Evolutionary conservation across 2,797 vertebrate genomes (phyloP).

Genomic region (Rhinatrema bivittatum): DNA sequence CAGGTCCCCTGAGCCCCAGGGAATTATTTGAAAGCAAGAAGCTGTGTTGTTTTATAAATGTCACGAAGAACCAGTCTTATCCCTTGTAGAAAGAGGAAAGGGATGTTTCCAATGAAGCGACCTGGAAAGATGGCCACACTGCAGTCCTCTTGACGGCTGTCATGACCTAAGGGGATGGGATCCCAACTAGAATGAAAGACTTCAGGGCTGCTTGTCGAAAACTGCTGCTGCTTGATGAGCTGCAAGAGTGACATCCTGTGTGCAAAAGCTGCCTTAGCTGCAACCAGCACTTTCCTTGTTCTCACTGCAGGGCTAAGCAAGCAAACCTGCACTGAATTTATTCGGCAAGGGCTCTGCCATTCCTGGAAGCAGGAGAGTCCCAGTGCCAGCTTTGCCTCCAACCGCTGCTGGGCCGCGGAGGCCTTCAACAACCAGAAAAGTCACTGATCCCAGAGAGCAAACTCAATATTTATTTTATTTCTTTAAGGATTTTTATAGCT

Average conservation of each 20-base stretch:
- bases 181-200: no score
- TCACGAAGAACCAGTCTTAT: no score
- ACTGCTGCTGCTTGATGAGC: slow-evolving; percentile 42
- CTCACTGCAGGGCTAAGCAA: slow-evolving; percentile 19
- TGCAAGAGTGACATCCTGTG: slow-evolving; percentile 50
- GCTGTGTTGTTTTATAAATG: slow-evolving; percentile 29
- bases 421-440: no score
- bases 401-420: no score
- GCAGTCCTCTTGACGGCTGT: slow-evolving; percentile 22
- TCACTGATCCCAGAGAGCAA: no score
- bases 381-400: no score
- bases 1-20: no score
- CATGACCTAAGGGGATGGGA: slow-evolving; percentile 35
- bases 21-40: slow-evolving; percentile 38
- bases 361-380: no score
- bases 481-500: no score
- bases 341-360: no score
- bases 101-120: slow-evolving; percentile 37
- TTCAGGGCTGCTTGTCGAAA: slow-evolving; percentile 31
- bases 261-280: slow-evolving; percentile 40
- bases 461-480: no score
- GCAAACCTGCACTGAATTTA: neutral
- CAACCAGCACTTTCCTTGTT: slow-evolving; percentile 27
- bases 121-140: slow-evolving; percentile 34
- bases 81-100: slow-evolving; percentile 35